Conservation (phyloP, 2,888 invertebrate genomes). For the Synanthedon formicaeformis region DNA sequence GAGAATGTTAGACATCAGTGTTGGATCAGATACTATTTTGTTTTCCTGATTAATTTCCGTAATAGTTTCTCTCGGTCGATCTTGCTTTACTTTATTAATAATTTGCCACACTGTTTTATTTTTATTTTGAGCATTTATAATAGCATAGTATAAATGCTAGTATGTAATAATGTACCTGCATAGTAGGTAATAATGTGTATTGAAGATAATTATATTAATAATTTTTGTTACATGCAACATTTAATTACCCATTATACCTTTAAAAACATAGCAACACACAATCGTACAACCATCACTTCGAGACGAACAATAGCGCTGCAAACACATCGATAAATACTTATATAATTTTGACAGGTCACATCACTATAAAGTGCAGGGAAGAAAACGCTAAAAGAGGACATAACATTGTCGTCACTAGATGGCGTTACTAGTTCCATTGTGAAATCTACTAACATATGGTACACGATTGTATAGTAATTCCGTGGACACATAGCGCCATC, state of each 20-base stretch:
- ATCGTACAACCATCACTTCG: slow-evolving; percentile 59
- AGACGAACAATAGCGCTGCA: slow-evolving; percentile 22
- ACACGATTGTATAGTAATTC: background rate
- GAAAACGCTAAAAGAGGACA: background rate
- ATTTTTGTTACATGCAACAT: slow-evolving; percentile 37
- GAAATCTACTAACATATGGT: background rate
- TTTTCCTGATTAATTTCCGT: no score
- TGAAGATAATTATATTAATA: background rate
- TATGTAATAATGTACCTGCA: no score
- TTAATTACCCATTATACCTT: slow-evolving; percentile 48
- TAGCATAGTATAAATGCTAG: no score
- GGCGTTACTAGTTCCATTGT: background rate
- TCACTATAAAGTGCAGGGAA: background rate
- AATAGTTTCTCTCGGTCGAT: no score
- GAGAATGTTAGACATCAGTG: no score
- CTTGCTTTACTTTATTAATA: no score
- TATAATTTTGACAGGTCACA: background rate
- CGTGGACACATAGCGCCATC: background rate
- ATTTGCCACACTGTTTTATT: no score
- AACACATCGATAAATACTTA: slow-evolving; percentile 18
- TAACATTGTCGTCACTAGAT: background rate
- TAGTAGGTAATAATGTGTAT: no score
- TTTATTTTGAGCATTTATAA: no score
- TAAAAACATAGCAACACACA: slow-evolving; percentile 51
- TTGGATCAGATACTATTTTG: no score